Evolutionary conservation across 2,888 invertebrate genomes (phyloP).

Genomic region (Sinelater perroti): DNA sequence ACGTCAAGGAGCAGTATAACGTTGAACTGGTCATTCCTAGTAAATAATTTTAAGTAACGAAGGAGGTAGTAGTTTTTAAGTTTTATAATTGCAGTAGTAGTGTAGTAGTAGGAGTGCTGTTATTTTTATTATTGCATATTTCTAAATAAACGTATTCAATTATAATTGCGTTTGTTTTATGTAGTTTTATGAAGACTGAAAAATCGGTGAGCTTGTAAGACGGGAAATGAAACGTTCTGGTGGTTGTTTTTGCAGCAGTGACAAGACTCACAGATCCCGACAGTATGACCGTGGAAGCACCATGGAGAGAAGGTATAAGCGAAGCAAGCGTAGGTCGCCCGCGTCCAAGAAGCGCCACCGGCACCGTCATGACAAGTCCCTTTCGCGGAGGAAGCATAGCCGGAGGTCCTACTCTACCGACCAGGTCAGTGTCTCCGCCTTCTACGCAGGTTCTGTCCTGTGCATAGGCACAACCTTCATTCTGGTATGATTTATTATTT

Average conservation of each 20-base stretch:
- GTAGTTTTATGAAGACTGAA: too few species aligned
- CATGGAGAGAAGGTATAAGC: slow-evolving; percentile 84
- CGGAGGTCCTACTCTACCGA: slow-evolving; percentile 63
- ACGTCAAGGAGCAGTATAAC: slow-evolving; percentile 65
- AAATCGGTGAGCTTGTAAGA: too few species aligned
- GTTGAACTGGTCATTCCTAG: slow-evolving; percentile 64
- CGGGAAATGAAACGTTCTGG: too few species aligned
- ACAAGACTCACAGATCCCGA: slow-evolving; percentile 67
- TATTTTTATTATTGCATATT: background rate
- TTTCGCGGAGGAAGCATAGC: slow-evolving; percentile 55
- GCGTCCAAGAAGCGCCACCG: slow-evolving; percentile 79
- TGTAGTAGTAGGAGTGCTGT: background rate
- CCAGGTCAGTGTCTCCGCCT: slow-evolving; percentile 51
- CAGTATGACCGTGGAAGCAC: slow-evolving; percentile 78
- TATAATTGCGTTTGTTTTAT: too few species aligned
- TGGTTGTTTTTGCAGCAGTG: slow-evolving; percentile 65
- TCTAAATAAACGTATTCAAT: too few species aligned
- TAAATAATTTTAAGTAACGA: slow-evolving; percentile 39
- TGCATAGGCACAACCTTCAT: slow-evolving; percentile 8
- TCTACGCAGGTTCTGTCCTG: slow-evolving; percentile 25
- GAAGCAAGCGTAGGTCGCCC: slow-evolving; percentile 84
- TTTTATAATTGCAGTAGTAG: background rate
- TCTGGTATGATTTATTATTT: slow-evolving; percentile 36
- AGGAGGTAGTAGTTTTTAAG: background rate
- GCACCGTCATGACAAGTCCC: slow-evolving; percentile 67